These are phyloP conservation scores for Struthidea cinerea DNA, from an alignment of 2,113 vertebrate species.

Conservation along the genomic window DNA sequence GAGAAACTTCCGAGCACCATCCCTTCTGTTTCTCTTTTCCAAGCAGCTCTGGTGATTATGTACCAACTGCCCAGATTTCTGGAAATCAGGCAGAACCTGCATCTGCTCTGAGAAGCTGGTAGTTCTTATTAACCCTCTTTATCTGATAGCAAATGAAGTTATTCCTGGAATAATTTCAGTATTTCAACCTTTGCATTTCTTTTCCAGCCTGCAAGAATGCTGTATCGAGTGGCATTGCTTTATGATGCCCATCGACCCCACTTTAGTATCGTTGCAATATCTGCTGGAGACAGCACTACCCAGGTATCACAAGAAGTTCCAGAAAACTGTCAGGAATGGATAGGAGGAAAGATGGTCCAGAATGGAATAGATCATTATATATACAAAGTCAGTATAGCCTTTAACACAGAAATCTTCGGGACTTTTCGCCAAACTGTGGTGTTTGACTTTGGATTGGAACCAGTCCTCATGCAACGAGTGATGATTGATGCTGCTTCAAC, in stretches of 20 bases:
- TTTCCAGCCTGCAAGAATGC: constrained; percentile 87
- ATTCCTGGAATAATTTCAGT: not conserved
- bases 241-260: constrained; percentile 98
- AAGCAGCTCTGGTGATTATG: not conserved
- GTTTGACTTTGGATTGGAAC: constrained; percentile 97
- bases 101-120: not conserved
- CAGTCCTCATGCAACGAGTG: constrained; percentile 96
- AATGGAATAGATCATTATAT: constrained; percentile 94
- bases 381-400: constrained; percentile 92
- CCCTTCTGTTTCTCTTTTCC: not conserved
- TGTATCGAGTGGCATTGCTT: constrained; percentile 91
- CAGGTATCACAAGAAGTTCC: constrained; percentile 86
- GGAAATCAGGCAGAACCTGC: not conserved
- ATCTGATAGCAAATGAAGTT: not conserved
- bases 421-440: constrained; percentile 98
- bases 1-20: not conserved
- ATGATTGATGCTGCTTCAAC: constrained; percentile 98
- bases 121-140: not conserved
- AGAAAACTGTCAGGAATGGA: constrained; percentile 94
- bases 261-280: constrained; percentile 92
- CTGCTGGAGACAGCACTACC: constrained; percentile 81
- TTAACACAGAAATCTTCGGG: constrained; percentile 97
- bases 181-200: constrained; percentile 39
- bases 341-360: constrained; percentile 80
- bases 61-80: not conserved